Percentiles rank a stretch among this genome's conserved stretches.
These are phyloP conservation scores for Mesopsocus fuscifrons DNA, from an alignment of 2,888 invertebrate species.

Conservation along the genomic window DNA sequence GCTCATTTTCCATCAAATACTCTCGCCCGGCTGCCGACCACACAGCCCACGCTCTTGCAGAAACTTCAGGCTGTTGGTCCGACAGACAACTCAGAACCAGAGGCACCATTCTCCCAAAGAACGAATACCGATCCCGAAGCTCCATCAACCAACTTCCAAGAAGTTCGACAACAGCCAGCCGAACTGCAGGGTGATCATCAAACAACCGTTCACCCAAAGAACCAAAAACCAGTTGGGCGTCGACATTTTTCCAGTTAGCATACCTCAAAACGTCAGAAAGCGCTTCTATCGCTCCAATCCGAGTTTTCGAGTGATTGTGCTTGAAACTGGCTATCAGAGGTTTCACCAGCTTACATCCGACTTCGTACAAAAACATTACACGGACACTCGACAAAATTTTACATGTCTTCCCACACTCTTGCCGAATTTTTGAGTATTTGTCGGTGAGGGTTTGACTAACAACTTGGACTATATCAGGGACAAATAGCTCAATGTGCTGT, in stretches of 20 bases:
- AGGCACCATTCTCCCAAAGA: slow-evolving; percentile 70
- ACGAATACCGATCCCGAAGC: slow-evolving; percentile 73
- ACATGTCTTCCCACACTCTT: slow-evolving; percentile 53
- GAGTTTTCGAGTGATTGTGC: slow-evolving; percentile 68
- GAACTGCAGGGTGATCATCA: slow-evolving; percentile 61
- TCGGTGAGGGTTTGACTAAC: slow-evolving; percentile 52
- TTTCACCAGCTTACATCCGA: slow-evolving; percentile 50
- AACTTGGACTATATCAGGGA: slow-evolving; percentile 57
- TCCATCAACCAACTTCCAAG: slow-evolving; percentile 60
- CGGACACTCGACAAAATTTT: slow-evolving; percentile 40
- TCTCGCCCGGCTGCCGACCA: slow-evolving; percentile 60
- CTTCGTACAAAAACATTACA: slow-evolving; percentile 51
- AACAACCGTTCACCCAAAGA: slow-evolving; percentile 76
- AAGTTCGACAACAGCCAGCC: slow-evolving; percentile 53
- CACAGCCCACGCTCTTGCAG: slow-evolving; percentile 35
- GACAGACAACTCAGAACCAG: slow-evolving; percentile 62
- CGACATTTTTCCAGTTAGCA: slow-evolving; percentile 40
- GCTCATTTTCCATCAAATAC: slow-evolving; percentile 71
- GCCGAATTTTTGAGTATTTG: slow-evolving; percentile 61
- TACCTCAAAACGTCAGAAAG: slow-evolving; percentile 48
- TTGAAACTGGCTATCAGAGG: slow-evolving; percentile 51
- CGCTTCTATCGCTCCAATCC: slow-evolving; percentile 52
- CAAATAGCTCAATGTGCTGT: slow-evolving; percentile 39
- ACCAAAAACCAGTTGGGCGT: slow-evolving; percentile 48
- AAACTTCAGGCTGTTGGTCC: slow-evolving; percentile 60